Evolutionary conservation across 2,113 vertebrate genomes (phyloP), one percentile per base, ranked within the genome.

Genomic region (Motacilla tschutschensis): DNA sequence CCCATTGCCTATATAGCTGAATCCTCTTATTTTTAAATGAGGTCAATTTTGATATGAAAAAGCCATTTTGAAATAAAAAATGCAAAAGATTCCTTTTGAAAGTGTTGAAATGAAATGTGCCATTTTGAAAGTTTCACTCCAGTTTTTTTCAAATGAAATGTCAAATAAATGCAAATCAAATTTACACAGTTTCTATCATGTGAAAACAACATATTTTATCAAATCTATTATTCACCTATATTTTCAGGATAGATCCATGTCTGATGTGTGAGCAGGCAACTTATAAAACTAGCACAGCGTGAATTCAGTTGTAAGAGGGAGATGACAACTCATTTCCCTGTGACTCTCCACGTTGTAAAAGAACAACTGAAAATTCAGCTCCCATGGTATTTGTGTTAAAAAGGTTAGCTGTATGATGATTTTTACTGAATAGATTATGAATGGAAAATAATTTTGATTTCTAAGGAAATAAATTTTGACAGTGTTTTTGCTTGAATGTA

Each of bases 141-240:
- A 82, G 21, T 28, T 76, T 89, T 85, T 80, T 64, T 76, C 54
- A 77, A 70, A 79, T 79, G 33, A 85, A 92, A 87, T 67, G 76
- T 91, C 81, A 94, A 87, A 88, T 79, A 79, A 90, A 90, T 79
- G 28, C 69, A 91, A 87, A 90, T 93, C 40, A 87, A 90, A 85
- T 77, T 66, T 83, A 51, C 51, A 69, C 66, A 47, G 48, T 71
- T 87, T 79, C 69, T 93, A 57, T 58, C 72, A 40, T 19, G 17
- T 51, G 75, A 70, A 94, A 92, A 66, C 58, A 86, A 79, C 40
- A 35, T 64, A 70, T 69, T 90, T 88, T 87, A 85, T 87, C 40
- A 87, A 90, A 83, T 87, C 60, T 94, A 83, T 85, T 94, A 87
- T 92, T 95, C 89, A 91, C 89, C 69, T 82, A 25, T 84, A 82